Evolutionary conservation across 1,140 invertebrate species (phyloP), one percentile per base, ranked within the genome.

Genomic region (Drosophila sproati): DNA sequence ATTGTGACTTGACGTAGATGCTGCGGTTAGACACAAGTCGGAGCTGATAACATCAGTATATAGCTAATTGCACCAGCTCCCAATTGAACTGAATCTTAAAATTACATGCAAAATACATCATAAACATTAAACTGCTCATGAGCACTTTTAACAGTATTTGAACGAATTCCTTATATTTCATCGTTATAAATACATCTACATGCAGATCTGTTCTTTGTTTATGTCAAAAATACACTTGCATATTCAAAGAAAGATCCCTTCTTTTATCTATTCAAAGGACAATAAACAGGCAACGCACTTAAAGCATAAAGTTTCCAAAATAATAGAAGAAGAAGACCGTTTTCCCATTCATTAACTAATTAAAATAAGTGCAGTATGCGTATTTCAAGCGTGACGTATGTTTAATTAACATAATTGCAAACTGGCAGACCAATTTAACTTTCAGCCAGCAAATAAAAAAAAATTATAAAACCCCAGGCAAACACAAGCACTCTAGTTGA

Each of bases 351-450:
- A 73, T 68, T 73, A 73, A 45, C 62, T 73, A 52, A 67, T 67
- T 73, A 57, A 60, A 73, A 68, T 48, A 60, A 48, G 48, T 48
- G 41, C 59, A 54, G 37, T 5, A 37, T 57, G 55, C 45, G 20
- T 43, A 57, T 66, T 72, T 57, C 10, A 52, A 50, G 62, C 43
- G 68, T 29, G 37, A 54, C 56, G 29, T 41, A 56, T 81, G 50
- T 77, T 80, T 78, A 82, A 83, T 82, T 79, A 80, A 63, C 74
- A 59, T 82, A 82, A 82, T 87, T 73, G 71, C 47, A 3, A 10
- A 47, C 5, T n/a, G 31, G 68, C 71, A 62, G 61, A 71, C 56
- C 67, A 87, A 79, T 88, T 82, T 67, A 87, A 82, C 71, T 82
- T 73, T 60, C 47, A 39, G 67, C 66, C 39, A 3, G 39, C 8